Percentiles rank a stretch among this genome's conserved stretches.
phyloP scores from a whole-genome alignment of 1,140 invertebrate genomes.

The Scaptodrosophila lebanonensis region DNA sequence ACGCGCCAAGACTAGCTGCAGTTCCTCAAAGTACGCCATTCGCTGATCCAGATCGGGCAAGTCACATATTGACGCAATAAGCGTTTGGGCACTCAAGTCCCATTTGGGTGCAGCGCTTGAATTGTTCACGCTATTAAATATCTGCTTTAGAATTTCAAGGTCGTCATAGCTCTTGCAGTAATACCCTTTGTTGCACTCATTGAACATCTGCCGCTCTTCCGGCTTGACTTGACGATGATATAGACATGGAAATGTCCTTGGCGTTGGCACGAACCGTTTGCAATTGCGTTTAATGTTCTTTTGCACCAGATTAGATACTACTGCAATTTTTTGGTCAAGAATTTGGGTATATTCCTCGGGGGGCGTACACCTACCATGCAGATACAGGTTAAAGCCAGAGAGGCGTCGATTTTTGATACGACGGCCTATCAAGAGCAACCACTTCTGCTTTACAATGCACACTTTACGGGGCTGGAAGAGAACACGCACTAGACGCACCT shows the following conservation, averaged over 20 bases:
- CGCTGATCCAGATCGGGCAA: slow-evolving; percentile 11
- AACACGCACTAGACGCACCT: slow-evolving; percentile 20
- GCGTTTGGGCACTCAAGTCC: slow-evolving; percentile 42
- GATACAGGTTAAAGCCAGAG: slow-evolving; percentile 34
- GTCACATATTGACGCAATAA: slow-evolving; percentile 35
- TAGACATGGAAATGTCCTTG: slow-evolving; percentile 30
- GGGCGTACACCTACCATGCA: slow-evolving; percentile 49
- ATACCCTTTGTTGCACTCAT: slow-evolving; percentile 41
- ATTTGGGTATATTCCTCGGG: slow-evolving; percentile 35
- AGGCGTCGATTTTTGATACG: slow-evolving; percentile 33
- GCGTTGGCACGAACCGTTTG: fast-evolving
- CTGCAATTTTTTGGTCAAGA: slow-evolving; percentile 1
- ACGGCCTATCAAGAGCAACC: slow-evolving; percentile 34
- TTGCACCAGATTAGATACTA: background rate
- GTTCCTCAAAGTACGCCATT: slow-evolving; percentile 20
- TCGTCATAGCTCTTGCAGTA: slow-evolving; percentile 32
- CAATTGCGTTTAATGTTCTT: background rate
- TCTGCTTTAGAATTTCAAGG: slow-evolving; percentile 22
- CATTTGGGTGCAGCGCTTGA: slow-evolving; percentile 10
- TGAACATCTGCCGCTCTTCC: slow-evolving; percentile 47
- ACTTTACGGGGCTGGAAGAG: slow-evolving; percentile 39
- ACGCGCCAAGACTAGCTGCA: slow-evolving; percentile 19
- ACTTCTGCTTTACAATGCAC: slow-evolving; percentile 46
- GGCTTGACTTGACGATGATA: slow-evolving; percentile 34
- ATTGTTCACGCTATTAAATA: slow-evolving; percentile 25